Evolutionary conservation across 1,140 invertebrate species (phyloP), one percentile per base, ranked within the genome.

Genomic region (Propsilocerus akamusi): DNA sequence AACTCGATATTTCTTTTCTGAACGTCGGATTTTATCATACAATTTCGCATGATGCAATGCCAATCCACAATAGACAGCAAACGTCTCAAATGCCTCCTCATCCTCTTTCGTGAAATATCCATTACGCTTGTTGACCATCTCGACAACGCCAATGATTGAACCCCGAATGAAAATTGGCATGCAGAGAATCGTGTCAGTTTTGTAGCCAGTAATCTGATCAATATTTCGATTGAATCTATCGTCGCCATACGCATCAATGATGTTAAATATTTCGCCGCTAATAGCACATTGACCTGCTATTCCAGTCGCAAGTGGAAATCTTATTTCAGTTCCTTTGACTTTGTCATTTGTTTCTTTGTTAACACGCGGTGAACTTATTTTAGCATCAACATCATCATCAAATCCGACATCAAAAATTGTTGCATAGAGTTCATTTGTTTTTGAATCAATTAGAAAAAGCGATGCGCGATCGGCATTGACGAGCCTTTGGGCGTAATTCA

Each of bases 41-140:
- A 90, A 63, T 63, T 85, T 85, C 14, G 86, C 84, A 63, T 90
- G 83, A 63, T 90, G 80, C 25, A 90, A 69, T 6, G 86, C 86
- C 6, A 90, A 65, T 0, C 86, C 86, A 62, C 86, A 90, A 59
- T 89, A 90, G 14, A 85, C 75, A 1, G 86, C 84, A 61, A 89
- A 89, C 41, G 77, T 81, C 63, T 85, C 78, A 67, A 91, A 91
- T 1, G 81, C 77, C 56, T 81, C 78, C 66, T 88, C 83, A 58
- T 91, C 86, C 48, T 79, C 75, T 53, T 75, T 76, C 11, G 72
- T 82, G 59, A 89, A 89, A 22, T 62, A 60, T 3, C 79, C 80
- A 26, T 69, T 64, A 22, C 74, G 65, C 64, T 89, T 89, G 60
- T 89, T 89, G 0, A 89, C 83, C 85, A 90, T 89, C 67, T 91